Evolutionary conservation across 2,888 invertebrate genomes (phyloP), one percentile per base, ranked within the genome.

Genomic region (Fragum sueziense): DNA sequence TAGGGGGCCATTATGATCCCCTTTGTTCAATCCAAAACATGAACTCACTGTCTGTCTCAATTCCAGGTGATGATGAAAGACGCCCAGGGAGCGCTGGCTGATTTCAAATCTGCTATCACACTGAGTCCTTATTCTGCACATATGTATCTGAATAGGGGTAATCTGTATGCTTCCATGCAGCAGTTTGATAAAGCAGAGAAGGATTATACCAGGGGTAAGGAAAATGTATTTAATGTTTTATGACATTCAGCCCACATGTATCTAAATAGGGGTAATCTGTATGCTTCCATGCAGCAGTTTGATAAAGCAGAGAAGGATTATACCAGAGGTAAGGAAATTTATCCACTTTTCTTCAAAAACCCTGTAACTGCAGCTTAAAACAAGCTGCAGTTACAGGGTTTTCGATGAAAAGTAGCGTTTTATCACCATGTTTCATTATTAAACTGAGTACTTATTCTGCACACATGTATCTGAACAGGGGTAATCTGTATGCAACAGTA

Each of bases 391-490:
- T n/a, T n/a, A n/a, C n/a, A n/a, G n/a, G n/a, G n/a, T n/a, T n/a
- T n/a, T n/a, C n/a, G n/a, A n/a, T n/a, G n/a, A n/a, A n/a, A n/a
- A n/a, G n/a, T n/a, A n/a, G n/a, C n/a, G n/a, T n/a, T n/a, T n/a
- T n/a, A n/a, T n/a, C n/a, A n/a, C n/a, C n/a, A n/a, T n/a, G n/a
- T n/a, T n/a, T n/a, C n/a, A n/a, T n/a, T 31, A 88, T 91, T 68
- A 85, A 87, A 57, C 81, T 93, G 70, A 91, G 92, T 72, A 93
- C 93, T 0, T 86, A 90, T 82, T 91, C 92, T 0, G 92, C 92
- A 9, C 92, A 93, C 81, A 90, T 92, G 80, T 93, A 92, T 86
- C 91, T 93, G 80, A 93, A 93, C 88, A 80, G 93, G 74, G 93
- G 89, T 20, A 93, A 93, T 68, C 87, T 93, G 54, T 91, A 91